Base-by-base conservation (phyloP, 2,797 vertebrate species). In the Meriones psammophilus region DNA sequence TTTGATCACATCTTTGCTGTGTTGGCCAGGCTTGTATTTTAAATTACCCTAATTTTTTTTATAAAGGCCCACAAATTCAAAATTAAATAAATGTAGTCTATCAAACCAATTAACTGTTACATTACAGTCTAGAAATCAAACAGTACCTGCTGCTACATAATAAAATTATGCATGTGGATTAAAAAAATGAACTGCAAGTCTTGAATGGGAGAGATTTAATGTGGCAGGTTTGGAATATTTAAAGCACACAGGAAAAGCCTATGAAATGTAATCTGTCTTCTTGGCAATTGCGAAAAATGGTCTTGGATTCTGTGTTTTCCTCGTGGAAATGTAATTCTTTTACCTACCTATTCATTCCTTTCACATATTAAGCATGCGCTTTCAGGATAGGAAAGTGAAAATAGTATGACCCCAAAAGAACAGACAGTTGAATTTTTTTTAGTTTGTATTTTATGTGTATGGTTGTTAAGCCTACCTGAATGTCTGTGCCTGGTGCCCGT, bases 211-310 rank as follows among this genome's bases (percentile, higher is more conserved):
- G 85, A 96, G 91, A n/a, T 39, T 96, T 92, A 28, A 73, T 83
- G 24, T 56, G 86, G 74, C 88, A 94, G 13, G 96, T 96, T 94
- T 97, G 91, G 79, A 66, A 1, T 94, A 56, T 88, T 74, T 90
- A 84, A 92, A 94, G 17, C 92, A 62, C 50, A 89, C 50, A 89
- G 74, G n/a, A 15, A 86, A 88, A 96, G 36, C 66, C 94, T 39
- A 0, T 90, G 93, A 95, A 87, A 92, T 92, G 42, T 95, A 68
- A 94, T 97, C 76, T 95, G 56, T 97, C 94, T 97, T 96, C 97
- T 92, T 97, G 92, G 88, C 91, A 64, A 18, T 69, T 96, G 83
- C 93, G 68, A 97, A 96, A 96, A 97, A 91, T 89, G 91, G 80
- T 88, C 79, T 58, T 79, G 91, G 97, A 92, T 95, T 78, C 86